Percentiles rank a stretch among this genome's conserved stretches.
phyloP scores from a whole-genome alignment of 2,888 invertebrate genomes.

The Dolichomitus sp. region DNA sequence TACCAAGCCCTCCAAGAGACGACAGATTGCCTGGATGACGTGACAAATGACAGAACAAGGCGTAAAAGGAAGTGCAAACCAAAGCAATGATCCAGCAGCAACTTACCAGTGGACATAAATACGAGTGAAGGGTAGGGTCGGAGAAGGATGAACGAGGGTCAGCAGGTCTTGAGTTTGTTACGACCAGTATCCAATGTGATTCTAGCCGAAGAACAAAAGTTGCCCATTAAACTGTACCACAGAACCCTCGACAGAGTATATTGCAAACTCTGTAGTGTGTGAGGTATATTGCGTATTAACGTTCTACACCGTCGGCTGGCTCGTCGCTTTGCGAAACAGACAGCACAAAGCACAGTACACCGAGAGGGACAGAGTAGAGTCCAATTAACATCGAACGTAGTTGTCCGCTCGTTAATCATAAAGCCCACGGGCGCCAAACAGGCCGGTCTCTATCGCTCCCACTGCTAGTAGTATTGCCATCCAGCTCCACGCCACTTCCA shows the following conservation, averaged over 20 bases:
- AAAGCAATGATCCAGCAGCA: not conserved
- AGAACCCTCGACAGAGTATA: not conserved
- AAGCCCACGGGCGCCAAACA: conserved; percentile 14
- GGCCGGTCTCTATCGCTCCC: conserved; percentile 19
- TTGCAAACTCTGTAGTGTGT: not conserved
- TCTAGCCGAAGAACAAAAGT: conserved; percentile 4
- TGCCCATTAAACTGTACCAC: not conserved
- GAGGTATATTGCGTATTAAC: conserved; percentile 11
- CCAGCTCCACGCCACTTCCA: not conserved
- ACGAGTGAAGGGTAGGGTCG: not conserved
- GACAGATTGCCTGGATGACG: not conserved
- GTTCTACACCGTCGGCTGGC: not conserved
- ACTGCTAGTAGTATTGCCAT: not conserved
- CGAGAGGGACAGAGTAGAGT: conserved; percentile 1
- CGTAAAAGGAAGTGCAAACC: not conserved
- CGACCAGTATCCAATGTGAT: not conserved
- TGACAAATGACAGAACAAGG: conserved; percentile 8
- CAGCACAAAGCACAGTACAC: not conserved
- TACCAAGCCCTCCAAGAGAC: not conserved
- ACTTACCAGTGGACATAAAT: not conserved
- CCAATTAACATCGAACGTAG: conserved; percentile 45
- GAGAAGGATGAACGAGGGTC: not conserved
- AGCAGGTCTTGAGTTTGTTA: not conserved
- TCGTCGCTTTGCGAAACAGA: not conserved
- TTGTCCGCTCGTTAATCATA: conserved; percentile 51